These are phyloP conservation scores for Micronisus gabar DNA, from an alignment of 2,113 vertebrate genomes.

Conservation along the genomic window DNA sequence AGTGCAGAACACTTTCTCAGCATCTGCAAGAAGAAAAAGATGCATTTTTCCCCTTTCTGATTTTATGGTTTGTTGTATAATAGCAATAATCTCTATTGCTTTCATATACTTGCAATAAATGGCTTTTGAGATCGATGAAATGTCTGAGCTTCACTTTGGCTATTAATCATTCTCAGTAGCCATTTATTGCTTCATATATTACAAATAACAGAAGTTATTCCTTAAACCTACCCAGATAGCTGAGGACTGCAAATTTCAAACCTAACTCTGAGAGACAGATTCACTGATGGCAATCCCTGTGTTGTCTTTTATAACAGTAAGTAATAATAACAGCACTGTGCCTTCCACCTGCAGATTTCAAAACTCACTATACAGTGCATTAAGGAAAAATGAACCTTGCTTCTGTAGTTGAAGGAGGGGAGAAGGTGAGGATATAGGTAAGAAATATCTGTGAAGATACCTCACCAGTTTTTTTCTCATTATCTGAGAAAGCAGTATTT, in stretches of 20 bases:
- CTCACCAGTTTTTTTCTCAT: neutral
- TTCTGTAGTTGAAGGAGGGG: neutral
- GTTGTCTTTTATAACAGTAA: conserved; percentile 3
- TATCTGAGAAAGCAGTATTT: neutral
- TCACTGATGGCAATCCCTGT: neutral
- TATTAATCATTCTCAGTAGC: conserved; percentile 59
- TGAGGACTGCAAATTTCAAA: conserved; percentile 40
- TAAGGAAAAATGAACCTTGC: conserved; percentile 16
- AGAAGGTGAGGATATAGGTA: neutral
- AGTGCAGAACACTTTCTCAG: neutral
- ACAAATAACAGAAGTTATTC: conserved; percentile 22
- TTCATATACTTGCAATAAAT: conserved; percentile 44
- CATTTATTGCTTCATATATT: conserved; percentile 53
- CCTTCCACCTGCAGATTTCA: conserved; percentile 27
- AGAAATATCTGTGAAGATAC: neutral
- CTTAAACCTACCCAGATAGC: neutral
- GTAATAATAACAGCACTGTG: conserved; percentile 9
- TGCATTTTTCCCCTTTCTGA: conserved; percentile 26
- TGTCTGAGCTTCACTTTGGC: conserved; percentile 18
- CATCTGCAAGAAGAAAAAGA: neutral
- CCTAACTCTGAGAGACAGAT: conserved; percentile 20
- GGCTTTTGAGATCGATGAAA: conserved; percentile 39
- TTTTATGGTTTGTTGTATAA: conserved; percentile 54
- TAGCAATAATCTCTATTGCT: conserved; percentile 37
- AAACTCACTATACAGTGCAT: neutral